phyloP scores from a whole-genome alignment of 1,140 invertebrate species.

The Pseudomyrmex pallidus region DNA sequence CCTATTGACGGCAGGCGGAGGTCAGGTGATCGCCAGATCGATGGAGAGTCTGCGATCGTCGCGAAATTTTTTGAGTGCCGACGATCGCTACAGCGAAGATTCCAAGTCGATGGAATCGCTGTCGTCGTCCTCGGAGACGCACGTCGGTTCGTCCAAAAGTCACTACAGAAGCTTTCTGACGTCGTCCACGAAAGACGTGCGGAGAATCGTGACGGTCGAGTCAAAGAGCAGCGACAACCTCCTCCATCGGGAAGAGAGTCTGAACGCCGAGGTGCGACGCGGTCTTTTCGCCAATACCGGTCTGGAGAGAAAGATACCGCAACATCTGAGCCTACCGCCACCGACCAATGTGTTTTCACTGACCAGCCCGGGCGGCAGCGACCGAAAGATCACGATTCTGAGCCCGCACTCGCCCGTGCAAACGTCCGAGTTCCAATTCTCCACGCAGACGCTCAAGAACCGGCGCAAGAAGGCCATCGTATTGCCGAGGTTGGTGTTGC shows the following conservation, averaged over 20 bases:
- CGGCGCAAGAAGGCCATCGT: slow-evolving; percentile 90
- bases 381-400: slow-evolving; percentile 89
- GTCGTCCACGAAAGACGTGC: slow-evolving; percentile 88
- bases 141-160: slow-evolving; percentile 84
- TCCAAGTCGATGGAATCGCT: slow-evolving; percentile 81
- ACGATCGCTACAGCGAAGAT: slow-evolving; percentile 81
- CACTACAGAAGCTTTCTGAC: slow-evolving; percentile 86
- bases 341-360: slow-evolving; percentile 86
- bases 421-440: slow-evolving; percentile 86
- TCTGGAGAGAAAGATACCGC: slow-evolving; percentile 86
- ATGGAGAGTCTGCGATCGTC: slow-evolving; percentile 88
- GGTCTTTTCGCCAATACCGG: slow-evolving; percentile 88
- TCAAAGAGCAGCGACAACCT: slow-evolving; percentile 87
- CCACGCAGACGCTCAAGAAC: slow-evolving; percentile 86
- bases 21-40: slow-evolving; percentile 88
- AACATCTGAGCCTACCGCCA: slow-evolving; percentile 89
- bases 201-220: slow-evolving; percentile 85
- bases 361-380: slow-evolving; percentile 85
- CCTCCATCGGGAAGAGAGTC: slow-evolving; percentile 85
- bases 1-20: slow-evolving; percentile 85
- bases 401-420: slow-evolving; percentile 90
- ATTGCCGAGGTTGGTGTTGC: slow-evolving; percentile 90
- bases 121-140: slow-evolving; percentile 83
- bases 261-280: slow-evolving; percentile 88
- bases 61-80: slow-evolving; percentile 81